A percentile compares a stretch with the other conserved stretches of the same genome.
Conservation (phyloP, 1,140 invertebrate species). For the Aphis craccivora region DNA sequence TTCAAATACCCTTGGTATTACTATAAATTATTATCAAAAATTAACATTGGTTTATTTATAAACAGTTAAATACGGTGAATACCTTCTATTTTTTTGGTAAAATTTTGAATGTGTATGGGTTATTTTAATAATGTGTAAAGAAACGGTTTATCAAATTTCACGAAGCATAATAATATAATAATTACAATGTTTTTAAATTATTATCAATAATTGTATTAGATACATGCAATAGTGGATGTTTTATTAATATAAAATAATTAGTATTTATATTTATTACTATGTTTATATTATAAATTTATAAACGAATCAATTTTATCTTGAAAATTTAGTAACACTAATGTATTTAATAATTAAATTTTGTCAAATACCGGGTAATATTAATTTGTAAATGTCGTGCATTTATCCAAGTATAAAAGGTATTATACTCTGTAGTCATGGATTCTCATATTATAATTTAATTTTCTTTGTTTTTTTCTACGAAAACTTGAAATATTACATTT, state of each 20-base stretch:
- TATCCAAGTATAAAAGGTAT: not conserved
- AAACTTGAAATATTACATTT: not conserved
- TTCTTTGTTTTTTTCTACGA: not conserved
- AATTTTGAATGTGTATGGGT: not conserved
- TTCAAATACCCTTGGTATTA: not conserved
- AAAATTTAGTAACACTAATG: not conserved
- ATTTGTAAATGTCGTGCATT: not conserved
- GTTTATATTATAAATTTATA: too few relatives aligned
- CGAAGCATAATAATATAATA: not conserved
- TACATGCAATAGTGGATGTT: not conserved
- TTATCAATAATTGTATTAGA: too few relatives aligned
- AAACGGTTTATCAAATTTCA: not conserved
- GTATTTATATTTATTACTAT: too few relatives aligned
- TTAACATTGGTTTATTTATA: not conserved
- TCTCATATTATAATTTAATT: slow-evolving; percentile 2
- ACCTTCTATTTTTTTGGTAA: not conserved
- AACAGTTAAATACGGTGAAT: not conserved
- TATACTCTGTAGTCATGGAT: not conserved
- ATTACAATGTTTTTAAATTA: too few relatives aligned
- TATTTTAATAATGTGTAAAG: not conserved
- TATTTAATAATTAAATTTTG: not conserved
- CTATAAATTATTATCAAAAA: not conserved
- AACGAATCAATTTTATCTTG: not conserved
- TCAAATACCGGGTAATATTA: not conserved
- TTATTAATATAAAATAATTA: not conserved